Percentiles rank a stretch among this genome's conserved stretches.
phyloP scores from a whole-genome alignment of 2,888 invertebrate genomes.

The Tetragonula carbonaria region DNA sequence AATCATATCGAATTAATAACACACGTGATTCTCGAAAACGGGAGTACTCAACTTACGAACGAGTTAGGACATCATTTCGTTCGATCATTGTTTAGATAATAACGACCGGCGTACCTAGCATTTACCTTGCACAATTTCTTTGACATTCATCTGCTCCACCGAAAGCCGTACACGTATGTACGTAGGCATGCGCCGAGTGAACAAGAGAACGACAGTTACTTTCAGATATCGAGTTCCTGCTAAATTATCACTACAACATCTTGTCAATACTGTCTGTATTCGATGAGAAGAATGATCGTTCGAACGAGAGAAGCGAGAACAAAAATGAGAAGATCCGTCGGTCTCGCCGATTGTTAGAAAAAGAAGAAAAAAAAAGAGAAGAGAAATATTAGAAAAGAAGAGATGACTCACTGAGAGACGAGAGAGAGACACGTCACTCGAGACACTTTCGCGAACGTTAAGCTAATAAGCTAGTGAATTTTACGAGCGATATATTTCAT shows the following conservation, averaged over 20 bases:
- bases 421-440: background rate
- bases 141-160: background rate
- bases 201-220: conserved; percentile 1
- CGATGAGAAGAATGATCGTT: background rate
- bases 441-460: conserved; percentile 24
- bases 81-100: background rate
- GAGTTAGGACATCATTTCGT: background rate
- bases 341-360: conserved; percentile 10
- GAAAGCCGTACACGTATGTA: background rate
- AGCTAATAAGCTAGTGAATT: conserved; percentile 20
- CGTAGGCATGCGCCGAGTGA: background rate
- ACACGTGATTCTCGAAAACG: background rate
- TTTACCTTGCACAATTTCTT: conserved; percentile 20
- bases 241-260: conserved; percentile 17
- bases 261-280: conserved; percentile 34
- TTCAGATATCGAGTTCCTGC: conserved; percentile 45
- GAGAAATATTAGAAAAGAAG: background rate
- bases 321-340: no score
- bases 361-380: background rate
- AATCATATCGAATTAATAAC: background rate
- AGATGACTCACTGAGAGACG: background rate
- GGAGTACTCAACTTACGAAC: background rate
- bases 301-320: background rate
- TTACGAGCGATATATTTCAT: conserved; percentile 35
- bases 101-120: background rate